Conservation (phyloP, 2,888 invertebrate genomes). For the Ophion ellenae region DNA sequence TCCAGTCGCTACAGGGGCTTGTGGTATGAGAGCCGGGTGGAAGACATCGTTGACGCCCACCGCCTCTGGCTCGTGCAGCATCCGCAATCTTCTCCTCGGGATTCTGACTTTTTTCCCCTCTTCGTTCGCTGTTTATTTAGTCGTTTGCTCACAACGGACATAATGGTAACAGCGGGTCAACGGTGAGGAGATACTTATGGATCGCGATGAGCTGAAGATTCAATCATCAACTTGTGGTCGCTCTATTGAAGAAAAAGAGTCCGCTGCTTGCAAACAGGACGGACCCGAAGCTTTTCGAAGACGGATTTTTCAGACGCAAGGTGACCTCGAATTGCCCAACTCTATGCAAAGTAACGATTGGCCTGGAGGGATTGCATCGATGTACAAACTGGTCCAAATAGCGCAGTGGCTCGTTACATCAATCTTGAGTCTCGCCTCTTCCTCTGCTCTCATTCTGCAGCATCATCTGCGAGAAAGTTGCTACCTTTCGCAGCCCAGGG, state of each 20-base stretch:
- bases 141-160: not conserved
- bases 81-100: conserved; percentile 4
- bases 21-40: conserved; percentile 20
- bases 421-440: too few species aligned
- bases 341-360: not conserved
- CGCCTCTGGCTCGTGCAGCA: conserved; percentile 9
- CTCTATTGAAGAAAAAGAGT: not conserved
- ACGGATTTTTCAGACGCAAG: not conserved
- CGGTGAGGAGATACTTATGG: not conserved
- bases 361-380: too few species aligned
- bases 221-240: not conserved
- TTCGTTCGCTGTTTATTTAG: not conserved
- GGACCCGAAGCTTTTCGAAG: not conserved
- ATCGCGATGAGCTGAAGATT: not conserved
- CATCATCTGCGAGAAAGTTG: too few species aligned
- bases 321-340: too few species aligned
- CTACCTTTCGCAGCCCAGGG: too few species aligned
- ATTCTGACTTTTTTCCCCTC: conserved; percentile 4
- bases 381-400: too few species aligned
- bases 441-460: too few species aligned
- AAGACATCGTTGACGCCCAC: conserved; percentile 32
- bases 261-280: not conserved
- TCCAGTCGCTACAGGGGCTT: conserved; percentile 24
- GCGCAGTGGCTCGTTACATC: too few species aligned
- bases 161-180: conserved; percentile 5